Conservation (phyloP, 1,140 invertebrate species). For the Platyura marginata region DNA sequence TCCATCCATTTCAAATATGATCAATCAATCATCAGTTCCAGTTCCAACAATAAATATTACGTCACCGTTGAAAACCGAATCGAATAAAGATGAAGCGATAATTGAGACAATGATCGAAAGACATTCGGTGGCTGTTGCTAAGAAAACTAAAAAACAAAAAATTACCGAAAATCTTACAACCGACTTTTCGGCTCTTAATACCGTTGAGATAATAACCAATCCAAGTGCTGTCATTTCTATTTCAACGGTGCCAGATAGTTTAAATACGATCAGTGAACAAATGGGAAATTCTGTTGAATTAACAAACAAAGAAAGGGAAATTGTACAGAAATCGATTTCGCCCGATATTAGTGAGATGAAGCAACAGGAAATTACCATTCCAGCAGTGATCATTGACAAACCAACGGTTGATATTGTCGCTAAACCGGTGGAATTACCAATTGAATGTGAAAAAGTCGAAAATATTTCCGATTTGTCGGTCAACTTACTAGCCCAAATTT, state of each 20-base stretch:
- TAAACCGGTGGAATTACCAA: not conserved
- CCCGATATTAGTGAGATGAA: no score
- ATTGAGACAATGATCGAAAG: not conserved
- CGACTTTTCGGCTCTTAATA: not conserved
- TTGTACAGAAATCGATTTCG: not conserved
- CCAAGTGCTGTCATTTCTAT: no score
- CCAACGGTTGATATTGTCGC: not conserved
- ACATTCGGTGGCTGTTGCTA: not conserved
- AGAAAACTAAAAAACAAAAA: slow-evolving; percentile 2
- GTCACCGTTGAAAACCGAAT: not conserved
- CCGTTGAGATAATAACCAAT: no score
- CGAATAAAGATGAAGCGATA: not conserved
- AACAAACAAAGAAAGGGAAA: no score
- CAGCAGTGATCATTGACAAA: not conserved
- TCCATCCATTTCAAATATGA: no score
- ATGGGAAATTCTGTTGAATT: no score
- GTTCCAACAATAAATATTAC: not conserved
- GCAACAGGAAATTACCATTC: no score
- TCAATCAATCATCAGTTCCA: not conserved
- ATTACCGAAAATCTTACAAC: not conserved
- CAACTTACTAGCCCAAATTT: not conserved
- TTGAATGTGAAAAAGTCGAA: not conserved
- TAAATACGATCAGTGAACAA: no score
- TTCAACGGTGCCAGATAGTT: no score
- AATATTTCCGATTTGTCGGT: not conserved